Percentiles rank a stretch among this genome's conserved stretches.
Conservation (phyloP, 2,113 vertebrate species). For the Vidua chalybeata region DNA sequence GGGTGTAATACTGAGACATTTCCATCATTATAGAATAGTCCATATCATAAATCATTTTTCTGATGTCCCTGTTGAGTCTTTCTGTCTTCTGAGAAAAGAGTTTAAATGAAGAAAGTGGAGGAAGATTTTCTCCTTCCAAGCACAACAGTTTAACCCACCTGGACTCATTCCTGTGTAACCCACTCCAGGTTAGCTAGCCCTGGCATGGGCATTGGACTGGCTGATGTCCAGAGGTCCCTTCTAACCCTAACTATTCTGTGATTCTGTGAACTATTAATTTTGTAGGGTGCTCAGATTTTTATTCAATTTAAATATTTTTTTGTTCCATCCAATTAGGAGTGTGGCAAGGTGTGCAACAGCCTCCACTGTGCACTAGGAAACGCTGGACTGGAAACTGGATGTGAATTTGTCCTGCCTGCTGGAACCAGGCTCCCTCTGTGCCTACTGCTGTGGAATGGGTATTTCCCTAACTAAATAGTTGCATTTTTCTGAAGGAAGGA, state of each 20-base stretch:
- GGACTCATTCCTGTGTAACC: not conserved
- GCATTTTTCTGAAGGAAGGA: slow-evolving; percentile 8
- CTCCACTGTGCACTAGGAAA: not conserved
- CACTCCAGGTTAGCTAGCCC: not conserved
- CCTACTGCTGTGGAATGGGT: not conserved
- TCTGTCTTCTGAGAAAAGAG: not conserved
- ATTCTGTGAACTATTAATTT: not conserved
- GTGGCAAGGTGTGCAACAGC: not conserved
- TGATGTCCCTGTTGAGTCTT: not conserved
- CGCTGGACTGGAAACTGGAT: not conserved
- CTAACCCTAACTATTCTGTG: not conserved
- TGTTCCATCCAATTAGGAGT: not conserved
- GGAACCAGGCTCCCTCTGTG: not conserved
- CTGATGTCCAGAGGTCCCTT: not conserved
- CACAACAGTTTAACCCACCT: not conserved
- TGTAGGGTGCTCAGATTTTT: not conserved
- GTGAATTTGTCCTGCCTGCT: not conserved
- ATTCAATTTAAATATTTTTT: not conserved
- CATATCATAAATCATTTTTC: not conserved
- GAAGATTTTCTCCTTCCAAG: not conserved
- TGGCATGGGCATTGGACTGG: not conserved
- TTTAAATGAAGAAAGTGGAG: not conserved
- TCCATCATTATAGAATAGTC: not conserved
- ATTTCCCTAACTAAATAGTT: not conserved
- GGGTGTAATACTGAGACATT: not conserved